phyloP scores from a whole-genome alignment of 1,140 invertebrate genomes.

The Temnothorax longispinosus region DNA sequence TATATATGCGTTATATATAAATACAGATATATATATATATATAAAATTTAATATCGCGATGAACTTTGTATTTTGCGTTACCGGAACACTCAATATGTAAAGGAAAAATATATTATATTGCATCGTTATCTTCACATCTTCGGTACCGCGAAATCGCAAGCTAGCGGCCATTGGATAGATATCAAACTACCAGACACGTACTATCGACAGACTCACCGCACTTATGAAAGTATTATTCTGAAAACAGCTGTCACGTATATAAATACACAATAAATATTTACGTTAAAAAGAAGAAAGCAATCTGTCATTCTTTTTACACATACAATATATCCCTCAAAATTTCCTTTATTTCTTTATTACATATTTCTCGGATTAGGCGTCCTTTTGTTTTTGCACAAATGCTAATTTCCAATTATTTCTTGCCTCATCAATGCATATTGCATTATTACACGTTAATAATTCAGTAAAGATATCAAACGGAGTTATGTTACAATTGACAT shows the following conservation, averaged over 20 bases:
- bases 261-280: conserved; percentile 53
- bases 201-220: neutral
- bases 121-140: conserved; percentile 24
- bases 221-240: conserved; percentile 53
- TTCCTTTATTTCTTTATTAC: neutral
- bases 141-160: neutral
- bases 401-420: neutral
- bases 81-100: conserved; percentile 8
- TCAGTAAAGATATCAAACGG: neutral
- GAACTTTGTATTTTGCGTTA: conserved; percentile 54
- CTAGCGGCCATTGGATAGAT: conserved; percentile 8
- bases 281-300: neutral
- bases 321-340: neutral
- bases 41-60: conserved; percentile 35
- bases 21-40: conserved; percentile 10
- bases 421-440: neutral
- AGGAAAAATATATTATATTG: conserved; percentile 25
- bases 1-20: neutral
- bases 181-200: conserved; percentile 8
- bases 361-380: neutral
- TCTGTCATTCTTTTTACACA: neutral
- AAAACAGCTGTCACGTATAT: conserved; percentile 38
- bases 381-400: neutral
- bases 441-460: neutral
- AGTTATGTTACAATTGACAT: conserved; percentile 7